Base-by-base conservation (phyloP, 1,140 invertebrate genomes). In the Monomorium pharaonis region DNA sequence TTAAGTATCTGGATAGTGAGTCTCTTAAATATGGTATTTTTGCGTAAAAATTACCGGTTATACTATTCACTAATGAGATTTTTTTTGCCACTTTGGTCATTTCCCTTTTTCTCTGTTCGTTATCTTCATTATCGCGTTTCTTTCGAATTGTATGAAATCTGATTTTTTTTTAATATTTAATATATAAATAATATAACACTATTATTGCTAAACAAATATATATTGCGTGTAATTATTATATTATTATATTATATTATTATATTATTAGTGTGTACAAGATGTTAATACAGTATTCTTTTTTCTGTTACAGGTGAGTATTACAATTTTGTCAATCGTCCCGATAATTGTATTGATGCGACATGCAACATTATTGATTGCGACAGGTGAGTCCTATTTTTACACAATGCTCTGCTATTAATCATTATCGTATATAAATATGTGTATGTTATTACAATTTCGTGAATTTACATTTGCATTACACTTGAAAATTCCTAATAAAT, bases 301-400 rank as follows among this genome's bases (percentile, higher is more conserved):
- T 91, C 4, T 92, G 91, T 94, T 94, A 12, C 88, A 94, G 93
- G 93, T 94, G 92, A 94, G 93, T 94, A 94, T 87, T 78, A 70
- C 69, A 49, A 86, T 84, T 84, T 84, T 58, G 63, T 78, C 63
- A 86, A 58, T 86, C 10, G 30, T 0, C 21, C 14, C 58, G 51
- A 16, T 54, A 58, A 67, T 69, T 65, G 18, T 58, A 62, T 85
- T 60, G 60, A 75, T 88, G 49, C 72, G 63, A 24, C 51, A 33
- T 83, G 88, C 56, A 84, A 90, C 87, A 89, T 89, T 87, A 60
- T 83, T 81, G 88, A 75, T 63, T 69, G 88, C 33, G 62, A 47
- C 89, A 91, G 93, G 93, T 94, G 89, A 94, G 92, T 93, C 76
- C 86, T 91, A 90, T 85, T 74, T 86, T 21, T 65, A 84, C 84